A percentile compares a stretch with the other conserved stretches of the same genome.
phyloP scores from a whole-genome alignment of 2,797 vertebrate genomes.

The Sitta carolinensis region DNA sequence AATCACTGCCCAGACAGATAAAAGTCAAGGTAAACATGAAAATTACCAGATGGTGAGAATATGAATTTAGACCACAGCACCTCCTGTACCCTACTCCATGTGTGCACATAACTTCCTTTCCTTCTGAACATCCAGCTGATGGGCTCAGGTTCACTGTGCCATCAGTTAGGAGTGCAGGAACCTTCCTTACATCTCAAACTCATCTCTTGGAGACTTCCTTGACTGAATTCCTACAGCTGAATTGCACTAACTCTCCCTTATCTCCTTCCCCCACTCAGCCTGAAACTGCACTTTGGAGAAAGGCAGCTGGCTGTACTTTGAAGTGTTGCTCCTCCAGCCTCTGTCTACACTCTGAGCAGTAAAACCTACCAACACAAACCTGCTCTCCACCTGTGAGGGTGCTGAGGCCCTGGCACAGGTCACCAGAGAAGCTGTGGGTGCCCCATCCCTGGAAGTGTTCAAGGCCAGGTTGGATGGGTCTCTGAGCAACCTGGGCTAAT shows the following conservation, averaged over 20 bases:
- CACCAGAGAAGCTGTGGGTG: neutral
- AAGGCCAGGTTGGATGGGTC: neutral
- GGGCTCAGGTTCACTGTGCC: neutral
- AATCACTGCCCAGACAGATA: neutral
- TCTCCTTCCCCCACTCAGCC: neutral
- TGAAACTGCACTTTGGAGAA: neutral
- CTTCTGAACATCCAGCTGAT: neutral
- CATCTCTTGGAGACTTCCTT: neutral
- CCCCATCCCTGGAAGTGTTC: neutral
- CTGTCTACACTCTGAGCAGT: neutral
- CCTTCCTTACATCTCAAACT: neutral
- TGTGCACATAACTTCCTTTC: neutral
- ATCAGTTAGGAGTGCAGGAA: neutral
- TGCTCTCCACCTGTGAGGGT: neutral
- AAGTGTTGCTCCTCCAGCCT: neutral
- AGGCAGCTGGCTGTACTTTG: neutral
- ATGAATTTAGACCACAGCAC: neutral
- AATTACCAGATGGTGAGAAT: too few relatives aligned
- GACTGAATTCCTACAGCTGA: neutral
- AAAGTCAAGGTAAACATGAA: neutral
- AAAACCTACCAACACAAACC: neutral
- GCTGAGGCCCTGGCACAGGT: neutral
- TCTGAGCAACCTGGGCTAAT: neutral
- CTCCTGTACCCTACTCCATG: neutral
- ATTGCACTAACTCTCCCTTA: neutral